Base-by-base conservation (phyloP, 2,113 vertebrate genomes). In the Austrofundulus limnaeus region DNA sequence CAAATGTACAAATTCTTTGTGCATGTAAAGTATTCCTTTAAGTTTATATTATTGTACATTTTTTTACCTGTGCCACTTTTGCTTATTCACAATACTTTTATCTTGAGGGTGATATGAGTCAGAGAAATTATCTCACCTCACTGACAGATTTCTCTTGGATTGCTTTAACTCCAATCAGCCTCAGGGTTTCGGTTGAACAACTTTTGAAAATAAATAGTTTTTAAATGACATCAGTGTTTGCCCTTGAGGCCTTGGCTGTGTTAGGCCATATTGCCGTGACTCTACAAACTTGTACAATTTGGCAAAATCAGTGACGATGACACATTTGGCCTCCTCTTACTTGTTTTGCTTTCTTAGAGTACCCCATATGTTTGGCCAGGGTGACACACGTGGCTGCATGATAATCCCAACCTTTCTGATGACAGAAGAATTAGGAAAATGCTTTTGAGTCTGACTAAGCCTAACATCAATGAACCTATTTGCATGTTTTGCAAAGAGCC, bases 361-460 rank as follows among this genome's bases (percentile, higher is more conserved):
- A 31, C 67, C 52, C 70, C 66, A 78, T 61, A 45, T 64, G 34
- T 77, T 65, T 63, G n/a, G 41, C 51, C 37, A 66, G 56, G 50
- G 45, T 66, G 55, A 82, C 72, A 80, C 70, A 69, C 50, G 68
- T 75, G 42, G 69, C 61, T 78, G 47, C 39, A 21, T 53, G 24
- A 17, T 64, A 70, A 78, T 79, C 37, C 37, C 23, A 58, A 57
- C 37, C 15, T 73, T 50, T 49, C 21, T 61, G 72, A 73, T 37
- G 72, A 72, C 39, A 31, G 39, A 67, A 41, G 61, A 70, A 76
- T 61, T 61, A 60, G 14, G 53, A 69, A 66, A 72, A 50, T 51
- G 64, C 47, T 61, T 80, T 78, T 64, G 45, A 66, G 61, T 51
- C 37, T 16, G 24, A 72, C 65, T 64, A 45, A 66, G 59, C 54